A percentile compares a stretch with the other conserved stretches of the same genome.
Evolutionary conservation across 2,797 vertebrate species (phyloP).

Genomic region (Premnoplex brunnescens): DNA sequence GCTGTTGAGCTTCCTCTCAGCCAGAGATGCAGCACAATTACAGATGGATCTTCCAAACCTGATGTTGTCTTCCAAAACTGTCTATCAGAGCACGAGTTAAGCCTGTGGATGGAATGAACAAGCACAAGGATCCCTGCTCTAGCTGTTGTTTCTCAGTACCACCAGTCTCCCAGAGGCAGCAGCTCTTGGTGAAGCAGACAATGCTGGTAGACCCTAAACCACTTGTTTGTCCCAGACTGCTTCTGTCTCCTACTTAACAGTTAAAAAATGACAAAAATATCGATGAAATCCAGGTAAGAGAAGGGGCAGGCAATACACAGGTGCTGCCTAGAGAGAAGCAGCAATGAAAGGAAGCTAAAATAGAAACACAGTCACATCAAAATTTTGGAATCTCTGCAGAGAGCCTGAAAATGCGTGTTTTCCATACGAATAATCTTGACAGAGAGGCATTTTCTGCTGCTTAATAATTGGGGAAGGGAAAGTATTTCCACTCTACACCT

Average conservation of each 20-base stretch:
- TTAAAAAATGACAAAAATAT: not conserved
- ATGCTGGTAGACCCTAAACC: not conserved
- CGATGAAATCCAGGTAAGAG: not conserved
- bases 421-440: not conserved
- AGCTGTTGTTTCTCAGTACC: not conserved
- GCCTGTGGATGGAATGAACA: not conserved
- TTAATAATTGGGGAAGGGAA: not conserved
- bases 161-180: not conserved
- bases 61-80: not conserved
- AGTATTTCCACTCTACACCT: not conserved
- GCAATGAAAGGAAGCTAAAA: not conserved
- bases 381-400: not conserved
- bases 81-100: not conserved
- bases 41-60: not conserved
- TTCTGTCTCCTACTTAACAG: not conserved
- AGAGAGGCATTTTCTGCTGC: not conserved
- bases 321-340: not conserved
- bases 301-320: not conserved
- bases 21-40: not conserved
- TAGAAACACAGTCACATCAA: not conserved
- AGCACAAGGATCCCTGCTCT: not conserved
- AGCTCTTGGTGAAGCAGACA: not conserved
- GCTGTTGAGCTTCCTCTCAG: not conserved
- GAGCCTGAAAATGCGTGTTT: not conserved
- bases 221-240: not conserved